Percentiles rank a stretch among this genome's conserved stretches.
Conservation (phyloP, 2,797 vertebrate species). For the Paratrypauchen microcephalus region DNA sequence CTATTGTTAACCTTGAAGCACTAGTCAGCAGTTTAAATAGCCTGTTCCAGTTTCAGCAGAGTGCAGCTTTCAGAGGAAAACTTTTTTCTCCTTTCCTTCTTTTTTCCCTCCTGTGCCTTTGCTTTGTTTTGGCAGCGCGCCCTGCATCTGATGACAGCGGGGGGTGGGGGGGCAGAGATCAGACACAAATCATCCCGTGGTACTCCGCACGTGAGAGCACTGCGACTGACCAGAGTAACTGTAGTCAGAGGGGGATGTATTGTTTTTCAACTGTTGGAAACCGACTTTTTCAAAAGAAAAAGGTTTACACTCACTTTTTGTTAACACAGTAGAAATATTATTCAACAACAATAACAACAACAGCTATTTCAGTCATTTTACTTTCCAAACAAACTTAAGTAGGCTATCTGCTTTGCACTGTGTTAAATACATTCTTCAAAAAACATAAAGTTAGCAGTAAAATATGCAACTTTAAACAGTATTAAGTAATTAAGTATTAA, state of each 20-base stretch:
- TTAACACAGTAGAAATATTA: not conserved
- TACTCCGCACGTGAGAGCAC: constrained; percentile 55
- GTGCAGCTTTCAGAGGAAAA: constrained; percentile 45
- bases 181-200: constrained; percentile 63
- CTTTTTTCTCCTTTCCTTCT: constrained; percentile 16
- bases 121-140: constrained; percentile 64
- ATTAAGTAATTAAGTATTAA: too few species aligned
- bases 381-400: not conserved
- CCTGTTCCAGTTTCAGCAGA: constrained; percentile 47
- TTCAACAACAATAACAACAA: not conserved
- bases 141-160: constrained; percentile 36
- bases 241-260: not conserved
- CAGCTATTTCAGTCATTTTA: not conserved
- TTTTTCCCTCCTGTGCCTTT: constrained; percentile 18
- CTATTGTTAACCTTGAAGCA: constrained; percentile 33
- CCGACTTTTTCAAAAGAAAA: not conserved
- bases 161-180: constrained; percentile 48
- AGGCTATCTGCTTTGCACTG: too few species aligned
- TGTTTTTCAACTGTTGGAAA: not conserved
- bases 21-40: constrained; percentile 60
- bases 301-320: not conserved
- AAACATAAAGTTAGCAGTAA: not conserved
- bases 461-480: not conserved
- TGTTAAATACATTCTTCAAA: not conserved
- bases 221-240: constrained; percentile 24